phyloP scores from a whole-genome alignment of 2,888 invertebrate species.

The Drosophila formosana region DNA sequence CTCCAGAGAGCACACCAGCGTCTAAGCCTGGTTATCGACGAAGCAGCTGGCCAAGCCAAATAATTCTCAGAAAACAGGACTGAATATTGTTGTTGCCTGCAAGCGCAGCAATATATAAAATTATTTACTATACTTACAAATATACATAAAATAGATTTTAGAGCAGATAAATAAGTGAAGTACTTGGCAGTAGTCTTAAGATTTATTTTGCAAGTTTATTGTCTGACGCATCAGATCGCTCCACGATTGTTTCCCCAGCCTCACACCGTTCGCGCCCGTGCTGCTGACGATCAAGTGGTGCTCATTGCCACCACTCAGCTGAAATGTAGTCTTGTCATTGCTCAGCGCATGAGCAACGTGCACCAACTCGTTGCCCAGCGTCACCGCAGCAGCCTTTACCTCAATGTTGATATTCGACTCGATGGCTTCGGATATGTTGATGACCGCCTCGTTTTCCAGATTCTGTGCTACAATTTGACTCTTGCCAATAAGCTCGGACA shows the following conservation, averaged over 20 bases:
- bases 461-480: constrained; percentile 76
- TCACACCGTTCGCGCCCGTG: constrained; percentile 72
- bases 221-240: constrained; percentile 73
- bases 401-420: constrained; percentile 79
- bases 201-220: constrained; percentile 29
- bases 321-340: constrained; percentile 70
- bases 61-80: constrained; percentile 64
- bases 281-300: constrained; percentile 66
- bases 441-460: constrained; percentile 65
- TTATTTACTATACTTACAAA: constrained; percentile 30
- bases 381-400: constrained; percentile 69
- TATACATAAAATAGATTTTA: constrained; percentile 17
- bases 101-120: constrained; percentile 44
- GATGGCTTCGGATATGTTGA: constrained; percentile 83
- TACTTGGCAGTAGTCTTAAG: neutral
- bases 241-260: constrained; percentile 84
- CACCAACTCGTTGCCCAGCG: constrained; percentile 69
- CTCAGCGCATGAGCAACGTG: constrained; percentile 76
- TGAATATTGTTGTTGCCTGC: constrained; percentile 68
- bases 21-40: constrained; percentile 42
- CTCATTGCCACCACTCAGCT: constrained; percentile 63
- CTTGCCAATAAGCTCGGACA: constrained; percentile 82
- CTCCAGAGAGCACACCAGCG: constrained; percentile 57
- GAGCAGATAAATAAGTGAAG: constrained; percentile 11
- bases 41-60: constrained; percentile 65